Evolutionary conservation across 1,140 invertebrate genomes (phyloP).

Genomic region (Drosophila kanapiae): DNA sequence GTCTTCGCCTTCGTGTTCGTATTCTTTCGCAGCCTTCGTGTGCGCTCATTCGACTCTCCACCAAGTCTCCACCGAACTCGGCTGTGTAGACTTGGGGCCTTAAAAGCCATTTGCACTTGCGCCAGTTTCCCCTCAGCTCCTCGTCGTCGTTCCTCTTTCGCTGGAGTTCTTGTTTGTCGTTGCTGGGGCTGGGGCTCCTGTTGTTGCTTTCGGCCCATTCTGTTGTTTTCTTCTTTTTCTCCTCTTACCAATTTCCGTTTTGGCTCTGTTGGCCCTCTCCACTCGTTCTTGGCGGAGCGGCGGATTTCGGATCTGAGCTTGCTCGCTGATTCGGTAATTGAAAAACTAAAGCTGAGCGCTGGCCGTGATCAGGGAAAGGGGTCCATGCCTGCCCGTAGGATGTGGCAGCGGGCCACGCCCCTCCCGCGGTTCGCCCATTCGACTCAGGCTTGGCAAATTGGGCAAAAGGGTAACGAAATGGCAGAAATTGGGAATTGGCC

Average conservation of each 20-base stretch:
- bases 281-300: conserved; percentile 51
- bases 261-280: conserved; percentile 44
- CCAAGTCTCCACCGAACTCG: conserved; percentile 28
- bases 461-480: conserved; percentile 78
- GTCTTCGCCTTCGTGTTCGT: conserved; percentile 21
- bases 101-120: conserved; percentile 76
- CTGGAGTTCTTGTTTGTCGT: conserved; percentile 11
- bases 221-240: conserved; percentile 33
- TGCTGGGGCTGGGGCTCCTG: conserved; percentile 6
- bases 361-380: conserved; percentile 12
- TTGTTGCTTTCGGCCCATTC: conserved; percentile 18
- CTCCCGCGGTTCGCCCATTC: conserved; percentile 37
- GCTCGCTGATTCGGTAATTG: conserved; percentile 73
- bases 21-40: conserved; percentile 14
- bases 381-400: conserved; percentile 36
- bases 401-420: conserved; percentile 40
- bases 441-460: conserved; percentile 64
- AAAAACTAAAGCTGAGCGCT: conserved; percentile 50
- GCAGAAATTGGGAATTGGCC: conserved; percentile 70
- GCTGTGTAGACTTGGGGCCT: conserved; percentile 54
- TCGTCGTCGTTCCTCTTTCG: background rate
- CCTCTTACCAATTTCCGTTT: conserved; percentile 82
- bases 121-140: conserved; percentile 57
- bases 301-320: conserved; percentile 43
- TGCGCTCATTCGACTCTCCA: conserved; percentile 24